These are phyloP conservation scores for Conger conger DNA, from an alignment of 2,113 vertebrate species.

Conservation along the genomic window DNA sequence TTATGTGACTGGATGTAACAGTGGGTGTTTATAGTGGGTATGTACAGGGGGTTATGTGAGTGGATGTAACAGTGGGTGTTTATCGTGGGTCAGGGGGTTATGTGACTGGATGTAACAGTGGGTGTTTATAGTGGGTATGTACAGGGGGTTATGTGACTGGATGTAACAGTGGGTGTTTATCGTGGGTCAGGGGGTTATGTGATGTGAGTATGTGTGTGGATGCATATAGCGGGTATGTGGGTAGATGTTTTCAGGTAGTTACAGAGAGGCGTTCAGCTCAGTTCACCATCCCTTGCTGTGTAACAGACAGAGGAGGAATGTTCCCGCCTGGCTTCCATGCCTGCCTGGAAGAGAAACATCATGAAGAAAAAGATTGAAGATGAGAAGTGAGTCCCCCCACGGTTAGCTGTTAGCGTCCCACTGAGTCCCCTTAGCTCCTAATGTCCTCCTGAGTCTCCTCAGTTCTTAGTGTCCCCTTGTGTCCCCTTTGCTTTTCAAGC, in stretches of 20 bases:
- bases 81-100: neutral
- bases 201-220: neutral
- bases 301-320: slow-evolving; percentile 83
- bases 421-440: neutral
- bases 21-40: neutral
- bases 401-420: neutral
- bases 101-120: neutral
- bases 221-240: neutral
- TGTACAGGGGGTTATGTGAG: neutral
- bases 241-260: neutral
- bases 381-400: slow-evolving; percentile 79
- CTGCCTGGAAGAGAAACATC: slow-evolving; percentile 94
- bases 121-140: neutral
- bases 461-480: neutral
- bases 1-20: too few relatives aligned
- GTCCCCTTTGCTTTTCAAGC: neutral
- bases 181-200: neutral
- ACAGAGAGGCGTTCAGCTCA: neutral
- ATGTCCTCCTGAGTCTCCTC: neutral
- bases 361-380: slow-evolving; percentile 94
- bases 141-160: neutral
- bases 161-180: neutral
- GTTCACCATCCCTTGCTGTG: slow-evolving; percentile 7
- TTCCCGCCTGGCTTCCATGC: slow-evolving; percentile 83
- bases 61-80: neutral